Evolutionary conservation across 2,797 vertebrate species (phyloP).

Genomic region (Morus bassanus): DNA sequence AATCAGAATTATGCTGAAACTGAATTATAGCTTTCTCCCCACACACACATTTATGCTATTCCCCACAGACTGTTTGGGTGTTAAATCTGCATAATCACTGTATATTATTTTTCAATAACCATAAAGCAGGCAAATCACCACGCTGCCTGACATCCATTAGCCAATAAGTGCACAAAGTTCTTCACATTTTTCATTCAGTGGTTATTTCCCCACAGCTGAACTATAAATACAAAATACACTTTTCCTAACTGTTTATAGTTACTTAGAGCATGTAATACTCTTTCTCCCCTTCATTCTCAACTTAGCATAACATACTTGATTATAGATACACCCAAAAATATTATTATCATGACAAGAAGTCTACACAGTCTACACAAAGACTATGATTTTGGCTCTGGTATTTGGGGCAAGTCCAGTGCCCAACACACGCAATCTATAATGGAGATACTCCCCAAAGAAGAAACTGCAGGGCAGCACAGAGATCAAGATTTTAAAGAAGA

Average conservation of each 20-base stretch:
- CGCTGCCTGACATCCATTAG: conserved; percentile 49
- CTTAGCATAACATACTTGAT: background rate
- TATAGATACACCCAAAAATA: background rate
- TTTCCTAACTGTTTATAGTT: conserved; percentile 37
- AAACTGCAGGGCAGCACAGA: background rate
- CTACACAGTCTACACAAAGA: background rate
- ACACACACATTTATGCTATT: conserved; percentile 4
- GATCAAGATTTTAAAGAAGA: background rate
- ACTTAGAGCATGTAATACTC: background rate
- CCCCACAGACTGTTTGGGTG: conserved; percentile 48
- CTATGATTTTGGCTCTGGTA: background rate
- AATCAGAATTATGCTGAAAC: conserved; percentile 10
- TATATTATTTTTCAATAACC: conserved; percentile 68
- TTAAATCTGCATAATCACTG: conserved; percentile 63
- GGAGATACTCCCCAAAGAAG: background rate
- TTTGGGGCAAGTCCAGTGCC: background rate
- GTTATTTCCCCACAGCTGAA: conserved; percentile 35
- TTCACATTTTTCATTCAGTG: conserved; percentile 40
- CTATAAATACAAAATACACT: conserved; percentile 56
- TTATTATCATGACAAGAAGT: background rate
- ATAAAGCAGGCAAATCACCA: conserved; percentile 62
- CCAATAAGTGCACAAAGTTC: conserved; percentile 56
- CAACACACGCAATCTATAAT: background rate
- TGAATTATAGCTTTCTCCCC: conserved; percentile 44
- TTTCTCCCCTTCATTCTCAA: background rate